phyloP scores from a whole-genome alignment of 2,888 invertebrate genomes.

The Scrobipalpa atriplicella region DNA sequence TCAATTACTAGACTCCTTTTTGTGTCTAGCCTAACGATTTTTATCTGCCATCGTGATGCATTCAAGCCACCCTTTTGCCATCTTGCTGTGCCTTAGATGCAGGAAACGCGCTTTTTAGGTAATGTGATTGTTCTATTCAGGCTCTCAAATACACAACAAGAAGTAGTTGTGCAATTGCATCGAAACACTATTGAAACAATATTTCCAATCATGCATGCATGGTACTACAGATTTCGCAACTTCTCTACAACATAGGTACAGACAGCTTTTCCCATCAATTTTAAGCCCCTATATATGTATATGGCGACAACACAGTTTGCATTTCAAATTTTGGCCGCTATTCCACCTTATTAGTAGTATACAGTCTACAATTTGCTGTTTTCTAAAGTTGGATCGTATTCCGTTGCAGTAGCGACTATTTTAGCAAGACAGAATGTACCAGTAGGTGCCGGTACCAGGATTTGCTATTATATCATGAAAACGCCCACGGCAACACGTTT shows the following conservation, averaged over 20 bases:
- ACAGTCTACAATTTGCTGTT: not conserved
- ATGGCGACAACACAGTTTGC: conserved; percentile 40
- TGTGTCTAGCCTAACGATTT: not conserved
- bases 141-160: not conserved
- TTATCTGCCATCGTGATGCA: not conserved
- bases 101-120: not conserved
- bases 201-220: conserved; percentile 4
- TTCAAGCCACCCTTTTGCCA: not conserved
- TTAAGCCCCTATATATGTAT: conserved; percentile 32
- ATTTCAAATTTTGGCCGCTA: conserved; percentile 51
- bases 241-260: conserved; percentile 17
- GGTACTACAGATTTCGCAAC: conserved; percentile 2
- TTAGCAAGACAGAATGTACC: not conserved
- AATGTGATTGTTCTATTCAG: not conserved
- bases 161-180: not conserved
- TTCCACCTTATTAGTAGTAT: conserved; percentile 29
- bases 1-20: not conserved
- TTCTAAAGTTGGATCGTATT: not conserved
- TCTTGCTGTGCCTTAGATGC: not conserved
- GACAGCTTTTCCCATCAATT: conserved; percentile 39
- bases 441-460: conserved; percentile 2
- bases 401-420: not conserved
- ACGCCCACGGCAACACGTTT: conserved; percentile 17
- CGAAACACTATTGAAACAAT: conserved; percentile 3
- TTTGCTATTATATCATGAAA: conserved; percentile 14